A percentile compares a stretch with the other conserved stretches of the same genome.
Conservation (phyloP, 2,888 invertebrate species). For the Ennomos fuscantarius region DNA sequence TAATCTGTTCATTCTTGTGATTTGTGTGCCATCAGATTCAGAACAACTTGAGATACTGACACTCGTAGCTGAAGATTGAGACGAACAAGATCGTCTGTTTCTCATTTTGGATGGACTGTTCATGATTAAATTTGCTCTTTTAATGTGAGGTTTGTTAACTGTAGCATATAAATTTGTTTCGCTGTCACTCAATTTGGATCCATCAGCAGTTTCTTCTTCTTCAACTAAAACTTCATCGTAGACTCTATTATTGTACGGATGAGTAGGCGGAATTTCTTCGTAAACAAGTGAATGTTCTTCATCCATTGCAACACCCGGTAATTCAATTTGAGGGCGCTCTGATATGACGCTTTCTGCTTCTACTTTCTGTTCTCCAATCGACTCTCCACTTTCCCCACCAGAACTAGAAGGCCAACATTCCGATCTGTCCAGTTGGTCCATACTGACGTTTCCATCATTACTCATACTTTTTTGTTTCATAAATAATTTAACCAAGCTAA, state of each 20-base stretch:
- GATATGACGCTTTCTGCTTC: slow-evolving; percentile 55
- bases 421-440: slow-evolving; percentile 90
- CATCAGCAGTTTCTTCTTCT: slow-evolving; percentile 77
- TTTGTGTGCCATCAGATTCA: slow-evolving; percentile 82
- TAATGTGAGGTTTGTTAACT: slow-evolving; percentile 75
- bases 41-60: slow-evolving; percentile 83
- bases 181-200: slow-evolving; percentile 71
- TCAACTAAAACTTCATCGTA: slow-evolving; percentile 78
- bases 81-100: slow-evolving; percentile 75
- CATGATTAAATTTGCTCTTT: slow-evolving; percentile 78
- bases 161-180: slow-evolving; percentile 78
- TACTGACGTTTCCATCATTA: slow-evolving; percentile 89
- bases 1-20: slow-evolving; percentile 76
- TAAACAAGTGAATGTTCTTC: slow-evolving; percentile 69
- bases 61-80: slow-evolving; percentile 81
- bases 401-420: slow-evolving; percentile 91
- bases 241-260: slow-evolving; percentile 70
- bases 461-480: slow-evolving; percentile 96
- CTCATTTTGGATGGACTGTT: slow-evolving; percentile 77
- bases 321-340: slow-evolving; percentile 80
- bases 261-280: slow-evolving; percentile 68
- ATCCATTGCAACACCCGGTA: slow-evolving; percentile 82
- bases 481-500: slow-evolving; percentile 92
- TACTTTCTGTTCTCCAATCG: slow-evolving; percentile 78
- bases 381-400: slow-evolving; percentile 86